Evolutionary conservation across 2,113 vertebrate species (phyloP), one percentile per base, ranked within the genome.

Genomic region (Gnathonemus longibarbis): DNA sequence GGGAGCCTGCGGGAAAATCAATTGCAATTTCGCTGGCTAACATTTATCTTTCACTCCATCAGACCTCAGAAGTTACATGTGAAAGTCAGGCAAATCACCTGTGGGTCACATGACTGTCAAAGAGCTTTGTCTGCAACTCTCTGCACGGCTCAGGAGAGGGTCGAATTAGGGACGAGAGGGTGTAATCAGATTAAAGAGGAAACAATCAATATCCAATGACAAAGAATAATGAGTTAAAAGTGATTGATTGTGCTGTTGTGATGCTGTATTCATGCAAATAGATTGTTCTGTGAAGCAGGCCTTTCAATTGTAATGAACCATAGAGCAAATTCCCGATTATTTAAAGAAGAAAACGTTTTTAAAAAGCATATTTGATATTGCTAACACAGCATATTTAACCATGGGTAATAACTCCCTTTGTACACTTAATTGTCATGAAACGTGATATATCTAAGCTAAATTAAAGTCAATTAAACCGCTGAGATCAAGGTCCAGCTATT

Each of bases 21-120:
- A 90, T 91, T 91, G 83, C 89, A 84, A 91, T 91, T 92, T 91
- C 58, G 48, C 42, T 87, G 90, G 85, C 90, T 46, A 70, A 52
- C 90, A 89, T 90, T 91, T 89, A 52, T 89, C 90, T 90, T 88
- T 87, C 56, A 49, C 52, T 53, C 46, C 21, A 42, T 45, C 50
- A 89, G 83, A 42, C 27, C 83, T 80, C 84, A 48, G 42, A 42
- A 77, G 58, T 45, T 39, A 80, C 58, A 87, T 48, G 52, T 86
- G 70, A 89, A 89, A 89, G 89, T 62, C 87, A 58, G 87, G 24
- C 56, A 49, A 58, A 89, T 86, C n/a, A 62, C 24, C 58, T 27
- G 50, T 66, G 15, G 85, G 27, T 90, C 80, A 90, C 46, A 77
- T 35, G 45, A 21, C 80, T 84, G 84, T 84, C 70, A 88, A 89